Percentiles rank a stretch among this genome's conserved stretches.
These are phyloP conservation scores for Blastobasis lacticolella DNA, from an alignment of 2,888 invertebrate species.

Conservation along the genomic window DNA sequence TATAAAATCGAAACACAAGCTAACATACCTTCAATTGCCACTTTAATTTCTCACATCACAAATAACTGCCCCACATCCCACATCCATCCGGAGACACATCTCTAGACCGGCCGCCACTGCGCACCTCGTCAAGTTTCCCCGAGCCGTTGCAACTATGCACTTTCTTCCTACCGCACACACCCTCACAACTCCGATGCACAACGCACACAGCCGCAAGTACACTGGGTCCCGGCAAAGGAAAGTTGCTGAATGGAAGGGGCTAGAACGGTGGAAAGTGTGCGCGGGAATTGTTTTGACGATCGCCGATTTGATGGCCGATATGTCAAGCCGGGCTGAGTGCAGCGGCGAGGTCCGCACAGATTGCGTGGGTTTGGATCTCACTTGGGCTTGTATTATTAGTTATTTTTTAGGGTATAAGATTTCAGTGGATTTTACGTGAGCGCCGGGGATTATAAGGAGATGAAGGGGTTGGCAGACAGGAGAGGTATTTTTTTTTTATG, in stretches of 20 bases:
- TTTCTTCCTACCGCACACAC: constrained; percentile 54
- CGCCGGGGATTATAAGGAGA: too few relatives aligned
- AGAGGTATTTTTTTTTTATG: too few relatives aligned
- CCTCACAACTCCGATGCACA: constrained; percentile 2
- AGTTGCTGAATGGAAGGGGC: constrained; percentile 31
- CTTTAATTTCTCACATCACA: too few relatives aligned
- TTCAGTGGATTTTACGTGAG: too few relatives aligned
- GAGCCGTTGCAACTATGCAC: constrained; percentile 58
- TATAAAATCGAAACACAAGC: too few relatives aligned
- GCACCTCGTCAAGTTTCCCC: constrained; percentile 57
- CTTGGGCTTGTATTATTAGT: not conserved
- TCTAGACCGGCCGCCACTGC: not conserved
- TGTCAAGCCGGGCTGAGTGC: not conserved
- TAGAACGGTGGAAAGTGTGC: constrained; percentile 4
- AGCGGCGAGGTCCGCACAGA: too few relatives aligned
- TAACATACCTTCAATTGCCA: too few relatives aligned
- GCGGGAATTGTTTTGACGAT: constrained; percentile 15
- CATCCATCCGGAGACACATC: constrained; percentile 25
- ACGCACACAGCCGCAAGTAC: constrained; percentile 3
- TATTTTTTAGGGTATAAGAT: not conserved
- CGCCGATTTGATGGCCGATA: constrained; percentile 3
- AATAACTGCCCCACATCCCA: not conserved
- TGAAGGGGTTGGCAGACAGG: too few relatives aligned
- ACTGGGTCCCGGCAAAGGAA: constrained; percentile 25
- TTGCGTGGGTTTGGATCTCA: not conserved